Percentiles rank a stretch among this genome's conserved stretches.
Conservation (phyloP, 2,113 vertebrate genomes). For the Eolophus roseicapilla region DNA sequence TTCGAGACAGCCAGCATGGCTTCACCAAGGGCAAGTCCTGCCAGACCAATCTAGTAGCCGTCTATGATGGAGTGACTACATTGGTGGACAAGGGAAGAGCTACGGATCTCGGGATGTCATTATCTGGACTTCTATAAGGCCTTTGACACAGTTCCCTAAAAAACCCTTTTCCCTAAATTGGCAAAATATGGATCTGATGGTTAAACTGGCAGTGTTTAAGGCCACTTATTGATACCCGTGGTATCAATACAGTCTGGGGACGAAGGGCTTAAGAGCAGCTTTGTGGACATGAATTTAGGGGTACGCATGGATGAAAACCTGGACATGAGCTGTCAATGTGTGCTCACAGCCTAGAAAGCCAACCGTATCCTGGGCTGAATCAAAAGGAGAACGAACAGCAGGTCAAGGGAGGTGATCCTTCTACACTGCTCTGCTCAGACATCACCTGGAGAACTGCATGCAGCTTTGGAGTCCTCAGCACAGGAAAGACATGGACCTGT, state of each 20-base stretch:
- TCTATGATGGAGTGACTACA: neutral
- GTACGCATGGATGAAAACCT: neutral
- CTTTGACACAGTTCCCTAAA: neutral
- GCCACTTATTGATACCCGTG: rapidly evolving
- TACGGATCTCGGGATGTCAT: neutral
- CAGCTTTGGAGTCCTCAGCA: neutral
- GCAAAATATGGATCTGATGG: neutral
- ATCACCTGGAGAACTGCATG: neutral
- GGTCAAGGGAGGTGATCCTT: neutral
- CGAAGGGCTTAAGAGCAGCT: neutral
- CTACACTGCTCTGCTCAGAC: neutral
- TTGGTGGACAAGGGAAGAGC: neutral
- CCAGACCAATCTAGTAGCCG: neutral
- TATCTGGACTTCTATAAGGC: neutral
- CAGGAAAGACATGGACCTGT: neutral
- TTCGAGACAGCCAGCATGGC: rapidly evolving
- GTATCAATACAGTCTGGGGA: neutral
- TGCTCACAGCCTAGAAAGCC: neutral
- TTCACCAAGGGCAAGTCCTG: neutral
- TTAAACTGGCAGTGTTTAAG: neutral
- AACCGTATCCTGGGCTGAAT: neutral
- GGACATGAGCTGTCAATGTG: neutral
- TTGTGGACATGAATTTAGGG: neutral
- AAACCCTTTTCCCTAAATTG: neutral
- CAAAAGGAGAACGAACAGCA: neutral